Evolutionary conservation across 1,140 invertebrate species (phyloP), one percentile per base, ranked within the genome.

Genomic region (Drosophila pandora): DNA sequence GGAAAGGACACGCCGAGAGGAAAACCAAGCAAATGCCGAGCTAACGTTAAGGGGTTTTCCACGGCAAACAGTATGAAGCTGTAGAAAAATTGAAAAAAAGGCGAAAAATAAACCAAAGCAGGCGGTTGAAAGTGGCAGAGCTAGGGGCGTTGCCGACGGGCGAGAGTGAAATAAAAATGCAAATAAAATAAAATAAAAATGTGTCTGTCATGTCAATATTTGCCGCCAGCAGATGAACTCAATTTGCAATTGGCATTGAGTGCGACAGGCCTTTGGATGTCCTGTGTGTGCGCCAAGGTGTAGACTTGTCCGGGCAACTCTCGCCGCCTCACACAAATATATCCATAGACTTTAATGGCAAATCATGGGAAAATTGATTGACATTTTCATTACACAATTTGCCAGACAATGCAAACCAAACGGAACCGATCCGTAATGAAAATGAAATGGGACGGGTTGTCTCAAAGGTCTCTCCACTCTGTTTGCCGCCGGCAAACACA

Each of bases 141-240:
- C n/a, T 12, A 34, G 17, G 10, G 17, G 43, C 32, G n/a, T 23
- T 30, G 32, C 54, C 48, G 28, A 52, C 10, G 73, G 48, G 63
- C 43, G 76, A 76, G 71, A 76, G 83, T 60, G 71, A 74, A 88
- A 88, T 88, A 88, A 88, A 88, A 88, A 88, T 88, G 84, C 83
- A 88, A 88, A 88, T 88, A 88, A 88, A 88, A 88, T 79, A 88
- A 88, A 88, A 88, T 88, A 82, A 88, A 87, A 88, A 88, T 88
- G 83, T 88, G 83, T 88, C 83, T 88, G 83, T 83, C 83, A 88
- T 88, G 83, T 88, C 83, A 88, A 88, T 88, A 88, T 88, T 88
- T 88, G 83, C 83, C 83, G 83, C 84, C 79, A 88, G 79, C 83
- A 88, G 83, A 88, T 88, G 83, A 88, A 88, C 83, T 88, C 83